Base-by-base conservation (phyloP, 2,113 vertebrate genomes). In the Mystacornis crossleyi region DNA sequence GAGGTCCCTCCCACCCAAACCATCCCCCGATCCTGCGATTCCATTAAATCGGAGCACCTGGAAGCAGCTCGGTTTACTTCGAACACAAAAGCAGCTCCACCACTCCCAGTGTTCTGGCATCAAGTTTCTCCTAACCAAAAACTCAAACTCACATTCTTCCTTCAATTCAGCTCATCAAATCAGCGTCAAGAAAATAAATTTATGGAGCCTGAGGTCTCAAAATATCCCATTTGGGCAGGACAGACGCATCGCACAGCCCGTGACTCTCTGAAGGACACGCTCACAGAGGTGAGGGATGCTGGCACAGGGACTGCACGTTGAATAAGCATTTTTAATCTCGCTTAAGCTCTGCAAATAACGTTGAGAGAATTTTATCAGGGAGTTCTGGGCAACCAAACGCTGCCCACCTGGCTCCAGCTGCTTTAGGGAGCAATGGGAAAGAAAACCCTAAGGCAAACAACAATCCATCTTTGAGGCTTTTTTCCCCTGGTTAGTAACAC, bases 311-410 rank as follows among this genome's bases (percentile, higher is more conserved):
- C 61, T 82, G 48, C 45, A 61, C 6, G 8, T 31, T 72, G 62
- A 94, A 90, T 82, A 91, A 85, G 66, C 45, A 53, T 55, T 91
- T 96, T 81, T 92, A 85, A 93, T 93, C 92, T 95, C 43, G 61
- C 73, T 75, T 94, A 95, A 96, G 57, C 70, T 53, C 78, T 82
- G 47, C 61, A 64, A 88, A 47, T 67, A 81, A 65, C 1, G 3
- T 53, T 17, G 29, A 48, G 72, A 71, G 50, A 79, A 38, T 2
- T 12, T 36, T 11, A 47, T 31, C 54, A 70, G 72, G 29, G 69
- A 42, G 66, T 1, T 18, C 64, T 50, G 51, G 11, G 25, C 60
- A 38, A 40, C 26, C 15, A 31, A 15, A 34, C 11, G 16, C 64
- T 34, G 15, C 34, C 10, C n/a, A n/a, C 43, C 53, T 2, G 25